These are phyloP conservation scores for Oxygymnocypris stewartii DNA, from an alignment of 2,113 vertebrate species.

Conservation along the genomic window DNA sequence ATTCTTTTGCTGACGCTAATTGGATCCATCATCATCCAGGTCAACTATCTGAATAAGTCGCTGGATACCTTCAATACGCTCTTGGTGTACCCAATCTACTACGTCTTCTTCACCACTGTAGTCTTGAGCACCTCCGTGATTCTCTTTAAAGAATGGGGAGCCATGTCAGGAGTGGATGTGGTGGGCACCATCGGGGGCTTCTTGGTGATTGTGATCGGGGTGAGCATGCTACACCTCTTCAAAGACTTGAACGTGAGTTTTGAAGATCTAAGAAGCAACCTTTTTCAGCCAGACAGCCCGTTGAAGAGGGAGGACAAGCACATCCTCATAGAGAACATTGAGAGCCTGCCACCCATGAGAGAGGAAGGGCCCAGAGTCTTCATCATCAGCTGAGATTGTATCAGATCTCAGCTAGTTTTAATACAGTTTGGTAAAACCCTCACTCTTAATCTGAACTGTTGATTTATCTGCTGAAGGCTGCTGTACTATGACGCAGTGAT, in stretches of 20 bases:
- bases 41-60: constrained; percentile 97
- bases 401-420: background rate
- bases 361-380: constrained; percentile 88
- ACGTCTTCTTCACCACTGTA: constrained; percentile 90
- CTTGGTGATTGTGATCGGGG: constrained; percentile 87
- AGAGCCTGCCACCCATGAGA: constrained; percentile 80
- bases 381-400: constrained; percentile 75
- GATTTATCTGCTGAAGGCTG: constrained; percentile 11
- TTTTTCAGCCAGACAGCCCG: constrained; percentile 55
- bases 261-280: constrained; percentile 69
- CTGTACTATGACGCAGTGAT: background rate
- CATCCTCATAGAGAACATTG: constrained; percentile 84
- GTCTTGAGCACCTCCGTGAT: constrained; percentile 89
- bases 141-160: constrained; percentile 93
- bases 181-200: constrained; percentile 87
- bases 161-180: constrained; percentile 83
- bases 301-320: constrained; percentile 83
- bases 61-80: constrained; percentile 94
- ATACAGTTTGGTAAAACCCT: background rate
- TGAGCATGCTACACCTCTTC: constrained; percentile 92
- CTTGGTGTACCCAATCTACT: constrained; percentile 95
- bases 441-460: background rate
- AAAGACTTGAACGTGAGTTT: constrained; percentile 81
- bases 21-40: constrained; percentile 84
- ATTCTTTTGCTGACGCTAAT: constrained; percentile 83